These are phyloP conservation scores for Danionella dracula DNA, from an alignment of 2,797 vertebrate species.

Conservation along the genomic window DNA sequence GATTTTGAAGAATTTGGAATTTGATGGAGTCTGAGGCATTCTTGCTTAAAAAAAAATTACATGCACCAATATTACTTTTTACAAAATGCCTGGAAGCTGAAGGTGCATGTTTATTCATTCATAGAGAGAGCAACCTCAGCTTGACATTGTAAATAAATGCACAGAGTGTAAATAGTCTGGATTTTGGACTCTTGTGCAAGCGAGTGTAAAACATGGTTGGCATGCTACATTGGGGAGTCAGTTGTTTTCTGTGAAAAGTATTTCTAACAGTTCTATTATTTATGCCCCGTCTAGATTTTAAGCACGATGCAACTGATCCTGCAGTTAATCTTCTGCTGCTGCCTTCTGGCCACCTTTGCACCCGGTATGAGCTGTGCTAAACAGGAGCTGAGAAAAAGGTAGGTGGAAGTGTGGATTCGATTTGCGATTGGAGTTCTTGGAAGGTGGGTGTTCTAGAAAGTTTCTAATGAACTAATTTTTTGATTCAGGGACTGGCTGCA, in stretches of 20 bases:
- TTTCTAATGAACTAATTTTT: slow-evolving; percentile 11
- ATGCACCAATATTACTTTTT: background rate
- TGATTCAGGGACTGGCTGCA: slow-evolving; percentile 79
- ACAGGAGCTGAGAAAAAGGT: slow-evolving; percentile 85
- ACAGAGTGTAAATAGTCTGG: slow-evolving; percentile 66
- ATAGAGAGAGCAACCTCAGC: slow-evolving; percentile 64
- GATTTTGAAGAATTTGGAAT: too few relatives aligned
- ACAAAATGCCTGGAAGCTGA: slow-evolving; percentile 58
- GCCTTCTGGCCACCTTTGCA: slow-evolving; percentile 73
- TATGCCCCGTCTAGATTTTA: slow-evolving; percentile 57
- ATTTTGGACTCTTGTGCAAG: slow-evolving; percentile 72
- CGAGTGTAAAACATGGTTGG: slow-evolving; percentile 30
- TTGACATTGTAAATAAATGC: slow-evolving; percentile 72
- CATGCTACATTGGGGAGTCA: slow-evolving; percentile 23
- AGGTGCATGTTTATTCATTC: slow-evolving; percentile 67
- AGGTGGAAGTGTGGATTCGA: slow-evolving; percentile 51
- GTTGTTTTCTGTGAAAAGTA: slow-evolving; percentile 37
- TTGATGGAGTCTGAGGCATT: too few relatives aligned
- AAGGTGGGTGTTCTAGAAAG: background rate
- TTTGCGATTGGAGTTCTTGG: background rate
- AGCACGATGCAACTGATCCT: slow-evolving; percentile 81
- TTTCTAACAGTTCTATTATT: slow-evolving; percentile 32
- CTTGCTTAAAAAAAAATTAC: too few relatives aligned
- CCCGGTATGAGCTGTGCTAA: slow-evolving; percentile 72
- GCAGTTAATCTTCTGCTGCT: slow-evolving; percentile 76